Conservation (phyloP, 2,888 invertebrate species). For the Stegophylla sp. region DNA sequence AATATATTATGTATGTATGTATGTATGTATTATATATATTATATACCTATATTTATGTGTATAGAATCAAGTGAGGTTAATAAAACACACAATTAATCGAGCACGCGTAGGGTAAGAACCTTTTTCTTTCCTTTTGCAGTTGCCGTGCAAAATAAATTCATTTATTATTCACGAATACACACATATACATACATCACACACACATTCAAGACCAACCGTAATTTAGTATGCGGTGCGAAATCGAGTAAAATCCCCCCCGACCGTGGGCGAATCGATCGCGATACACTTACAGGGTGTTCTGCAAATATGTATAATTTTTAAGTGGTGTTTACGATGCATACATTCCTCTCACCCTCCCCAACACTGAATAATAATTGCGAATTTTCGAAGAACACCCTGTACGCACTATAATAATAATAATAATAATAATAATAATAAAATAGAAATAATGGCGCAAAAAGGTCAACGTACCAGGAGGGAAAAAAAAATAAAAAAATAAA, state of each 20-base stretch:
- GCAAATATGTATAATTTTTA: neutral
- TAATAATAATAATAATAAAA: no score
- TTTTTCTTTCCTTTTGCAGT: neutral
- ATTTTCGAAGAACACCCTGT: no score
- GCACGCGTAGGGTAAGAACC: neutral
- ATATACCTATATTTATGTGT: no score
- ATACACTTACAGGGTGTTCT: neutral
- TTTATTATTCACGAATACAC: constrained; percentile 32
- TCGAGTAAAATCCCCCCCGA: neutral
- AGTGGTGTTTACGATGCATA: neutral
- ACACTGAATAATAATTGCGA: no score
- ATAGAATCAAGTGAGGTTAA: neutral
- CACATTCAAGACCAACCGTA: constrained; percentile 16
- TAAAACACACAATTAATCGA: constrained; percentile 19
- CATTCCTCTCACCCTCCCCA: no score
- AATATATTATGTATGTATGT: no score
- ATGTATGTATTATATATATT: no score
- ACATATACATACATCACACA: no score
- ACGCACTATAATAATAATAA: constrained; percentile 10
- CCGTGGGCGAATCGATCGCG: constrained; percentile 19
- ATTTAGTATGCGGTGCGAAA: constrained; percentile 36
- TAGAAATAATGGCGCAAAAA: constrained; percentile 25
- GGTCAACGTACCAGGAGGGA: constrained; percentile 44
- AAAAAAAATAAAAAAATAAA: constrained; percentile 39
- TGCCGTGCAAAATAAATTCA: neutral